A percentile compares a stretch with the other conserved stretches of the same genome.
These are phyloP conservation scores for Myiothlypis chrysogaster DNA, from an alignment of 2,797 vertebrate species.

Conservation along the genomic window DNA sequence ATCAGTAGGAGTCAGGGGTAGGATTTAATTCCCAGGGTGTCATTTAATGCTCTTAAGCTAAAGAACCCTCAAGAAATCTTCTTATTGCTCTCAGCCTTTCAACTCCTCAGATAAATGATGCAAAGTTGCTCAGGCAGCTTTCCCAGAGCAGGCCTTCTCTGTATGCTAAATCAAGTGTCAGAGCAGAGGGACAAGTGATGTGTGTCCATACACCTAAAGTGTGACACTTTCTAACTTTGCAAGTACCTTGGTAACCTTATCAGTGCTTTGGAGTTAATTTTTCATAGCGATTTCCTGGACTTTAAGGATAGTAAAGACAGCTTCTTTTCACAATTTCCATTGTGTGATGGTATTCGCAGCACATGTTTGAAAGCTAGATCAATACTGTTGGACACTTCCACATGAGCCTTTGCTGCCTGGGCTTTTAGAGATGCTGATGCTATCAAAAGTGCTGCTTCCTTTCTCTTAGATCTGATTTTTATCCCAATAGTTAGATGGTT, in stretches of 20 bases:
- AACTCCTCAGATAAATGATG: neutral
- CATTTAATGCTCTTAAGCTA: slow-evolving; percentile 33
- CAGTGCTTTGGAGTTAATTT: neutral
- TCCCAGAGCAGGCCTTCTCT: neutral
- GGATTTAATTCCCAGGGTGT: neutral
- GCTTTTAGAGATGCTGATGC: neutral
- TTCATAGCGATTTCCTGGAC: neutral
- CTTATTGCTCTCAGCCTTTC: neutral
- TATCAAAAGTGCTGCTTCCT: neutral
- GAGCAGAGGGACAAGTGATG: neutral
- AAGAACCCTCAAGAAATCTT: slow-evolving; percentile 14
- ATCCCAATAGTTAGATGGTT: neutral
- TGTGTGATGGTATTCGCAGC: neutral
- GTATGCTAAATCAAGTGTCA: neutral
- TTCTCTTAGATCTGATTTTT: neutral
- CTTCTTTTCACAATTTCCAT: neutral
- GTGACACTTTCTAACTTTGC: neutral
- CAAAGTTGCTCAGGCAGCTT: neutral
- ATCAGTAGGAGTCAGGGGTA: neutral
- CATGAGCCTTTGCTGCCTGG: neutral
- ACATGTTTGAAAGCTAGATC: neutral
- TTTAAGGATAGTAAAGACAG: neutral
- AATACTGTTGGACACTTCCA: neutral
- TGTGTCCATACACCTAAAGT: neutral
- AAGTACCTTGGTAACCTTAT: neutral